phyloP scores from a whole-genome alignment of 2,888 invertebrate genomes.

The Diaprepes abbreviatus region DNA sequence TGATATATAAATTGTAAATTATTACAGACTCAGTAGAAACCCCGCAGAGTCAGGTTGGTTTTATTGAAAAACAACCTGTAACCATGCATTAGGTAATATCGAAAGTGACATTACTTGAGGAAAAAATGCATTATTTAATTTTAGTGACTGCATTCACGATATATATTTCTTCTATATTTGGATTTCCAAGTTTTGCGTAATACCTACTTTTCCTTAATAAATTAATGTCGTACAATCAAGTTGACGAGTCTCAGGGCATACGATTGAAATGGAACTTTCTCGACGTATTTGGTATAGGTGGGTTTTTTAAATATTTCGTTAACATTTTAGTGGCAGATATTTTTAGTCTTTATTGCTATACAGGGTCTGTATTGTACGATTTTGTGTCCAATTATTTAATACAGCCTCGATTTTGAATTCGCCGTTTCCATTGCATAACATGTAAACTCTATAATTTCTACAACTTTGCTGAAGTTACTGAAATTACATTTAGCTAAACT shows the following conservation, averaged over 20 bases:
- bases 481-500: too few species aligned
- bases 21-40: too few species aligned
- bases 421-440: too few species aligned
- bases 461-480: too few species aligned
- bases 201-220: constrained; percentile 22
- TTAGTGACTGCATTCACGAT: not conserved
- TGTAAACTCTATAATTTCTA: too few species aligned
- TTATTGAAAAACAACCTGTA: not conserved
- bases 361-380: too few species aligned
- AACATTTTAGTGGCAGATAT: not conserved
- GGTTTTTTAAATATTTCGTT: not conserved
- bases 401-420: too few species aligned
- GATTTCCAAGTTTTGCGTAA: constrained; percentile 6
- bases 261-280: constrained; percentile 21
- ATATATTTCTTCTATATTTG: constrained; percentile 9
- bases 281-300: constrained; percentile 29
- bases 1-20: too few species aligned
- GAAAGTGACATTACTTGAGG: constrained; percentile 1
- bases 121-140: not conserved
- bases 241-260: not conserved
- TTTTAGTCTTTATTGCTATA: not conserved
- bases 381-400: too few species aligned
- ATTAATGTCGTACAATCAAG: not conserved
- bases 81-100: constrained; percentile 1
- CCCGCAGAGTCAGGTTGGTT: not conserved